A percentile compares a stretch with the other conserved stretches of the same genome.
Evolutionary conservation across 2,888 invertebrate species (phyloP).

Genomic region (Lysandra bellargus): DNA sequence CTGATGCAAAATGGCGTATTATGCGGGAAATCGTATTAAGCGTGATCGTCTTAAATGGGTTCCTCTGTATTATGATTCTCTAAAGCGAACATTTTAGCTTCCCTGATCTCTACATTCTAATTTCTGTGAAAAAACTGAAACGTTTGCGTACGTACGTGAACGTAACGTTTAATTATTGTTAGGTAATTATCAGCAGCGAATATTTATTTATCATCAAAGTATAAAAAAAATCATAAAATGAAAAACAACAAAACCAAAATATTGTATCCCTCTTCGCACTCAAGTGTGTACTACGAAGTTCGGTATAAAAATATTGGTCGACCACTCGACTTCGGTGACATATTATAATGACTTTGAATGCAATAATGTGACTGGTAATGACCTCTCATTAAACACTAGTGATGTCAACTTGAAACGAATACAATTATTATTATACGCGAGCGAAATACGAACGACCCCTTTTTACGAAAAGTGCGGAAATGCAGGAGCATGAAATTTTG

Average conservation of each 20-base stretch:
- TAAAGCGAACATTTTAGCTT: too few species aligned
- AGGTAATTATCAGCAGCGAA: background rate
- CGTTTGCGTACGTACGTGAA: too few species aligned
- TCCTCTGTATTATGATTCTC: too few species aligned
- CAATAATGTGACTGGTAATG: constrained; percentile 17
- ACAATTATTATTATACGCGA: too few species aligned
- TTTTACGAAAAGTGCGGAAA: too few species aligned
- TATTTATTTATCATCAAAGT: background rate
- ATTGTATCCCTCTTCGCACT: background rate
- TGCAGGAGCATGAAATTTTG: too few species aligned
- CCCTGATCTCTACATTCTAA: too few species aligned
- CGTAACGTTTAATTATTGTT: background rate
- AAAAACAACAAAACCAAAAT: background rate
- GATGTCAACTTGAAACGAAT: background rate
- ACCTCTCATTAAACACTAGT: constrained; percentile 2
- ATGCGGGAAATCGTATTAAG: too few species aligned
- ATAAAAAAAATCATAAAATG: background rate
- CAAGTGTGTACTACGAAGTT: background rate
- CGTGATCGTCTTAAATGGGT: too few species aligned
- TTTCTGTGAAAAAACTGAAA: too few species aligned
- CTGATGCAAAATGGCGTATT: too few species aligned
- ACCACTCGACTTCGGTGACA: constrained; percentile 8
- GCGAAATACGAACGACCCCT: too few species aligned
- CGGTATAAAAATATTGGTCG: background rate
- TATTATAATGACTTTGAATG: background rate